Evolutionary conservation across 1,140 invertebrate species (phyloP).

Genomic region (Cherax quadricarinatus): DNA sequence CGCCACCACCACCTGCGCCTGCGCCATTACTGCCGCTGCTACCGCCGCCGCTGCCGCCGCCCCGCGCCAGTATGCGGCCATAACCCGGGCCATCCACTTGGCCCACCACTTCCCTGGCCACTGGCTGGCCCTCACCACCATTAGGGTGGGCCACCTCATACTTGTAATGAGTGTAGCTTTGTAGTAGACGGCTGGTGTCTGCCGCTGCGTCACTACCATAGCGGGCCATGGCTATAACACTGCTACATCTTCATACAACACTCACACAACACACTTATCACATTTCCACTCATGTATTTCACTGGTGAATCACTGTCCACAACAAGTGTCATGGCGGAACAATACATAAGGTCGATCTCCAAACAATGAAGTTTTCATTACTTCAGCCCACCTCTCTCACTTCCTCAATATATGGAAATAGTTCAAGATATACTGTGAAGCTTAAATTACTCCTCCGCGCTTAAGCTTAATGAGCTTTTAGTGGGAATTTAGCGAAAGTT

Average conservation of each 20-base stretch:
- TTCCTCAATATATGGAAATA: background rate
- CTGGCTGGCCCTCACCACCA: slow-evolving; percentile 31
- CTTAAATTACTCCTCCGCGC: background rate
- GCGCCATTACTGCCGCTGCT: slow-evolving; percentile 39
- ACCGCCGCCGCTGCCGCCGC: no score
- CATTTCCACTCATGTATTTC: background rate
- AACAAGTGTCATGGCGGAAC: slow-evolving; percentile 67
- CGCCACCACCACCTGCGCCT: slow-evolving; percentile 34
- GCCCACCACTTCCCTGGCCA: background rate
- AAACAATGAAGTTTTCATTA: slow-evolving; percentile 67
- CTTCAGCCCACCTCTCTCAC: background rate
- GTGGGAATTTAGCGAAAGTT: background rate
- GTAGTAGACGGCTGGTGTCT: slow-evolving; percentile 60
- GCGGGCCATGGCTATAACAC: slow-evolving; percentile 51
- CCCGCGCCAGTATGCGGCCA: slow-evolving; percentile 56
- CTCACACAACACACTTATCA: background rate
- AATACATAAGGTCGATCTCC: slow-evolving; percentile 51
- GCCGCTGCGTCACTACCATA: slow-evolving; percentile 54
- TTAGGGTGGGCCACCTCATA: slow-evolving; percentile 47
- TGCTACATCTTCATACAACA: slow-evolving; percentile 24
- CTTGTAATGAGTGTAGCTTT: slow-evolving; percentile 39
- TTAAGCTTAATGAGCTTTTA: background rate
- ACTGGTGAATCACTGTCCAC: slow-evolving; percentile 45
- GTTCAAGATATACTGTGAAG: background rate
- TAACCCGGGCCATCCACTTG: slow-evolving; percentile 27